A percentile compares a stretch with the other conserved stretches of the same genome.
Evolutionary conservation across 2,113 vertebrate genomes (phyloP).

Genomic region (Vicugna pacos): DNA sequence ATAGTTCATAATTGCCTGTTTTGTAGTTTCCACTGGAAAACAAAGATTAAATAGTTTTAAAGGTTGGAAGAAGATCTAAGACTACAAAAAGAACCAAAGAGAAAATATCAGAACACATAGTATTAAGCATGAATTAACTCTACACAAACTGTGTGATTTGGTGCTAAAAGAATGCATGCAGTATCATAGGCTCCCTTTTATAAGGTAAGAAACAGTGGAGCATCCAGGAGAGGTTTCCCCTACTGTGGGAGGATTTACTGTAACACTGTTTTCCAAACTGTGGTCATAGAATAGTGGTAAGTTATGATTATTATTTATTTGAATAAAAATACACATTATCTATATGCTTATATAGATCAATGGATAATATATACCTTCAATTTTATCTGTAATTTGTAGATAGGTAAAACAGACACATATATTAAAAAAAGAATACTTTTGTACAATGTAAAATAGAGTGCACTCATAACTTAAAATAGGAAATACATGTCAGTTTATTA

Average conservation of each 20-base stretch:
- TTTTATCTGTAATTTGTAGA: background rate
- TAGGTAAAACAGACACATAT: background rate
- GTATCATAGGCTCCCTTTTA: background rate
- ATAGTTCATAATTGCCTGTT: background rate
- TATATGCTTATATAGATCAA: background rate
- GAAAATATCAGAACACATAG: background rate
- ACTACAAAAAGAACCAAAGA: background rate
- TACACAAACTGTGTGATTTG: background rate
- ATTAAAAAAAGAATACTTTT: background rate
- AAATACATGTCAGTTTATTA: background rate
- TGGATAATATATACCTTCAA: background rate
- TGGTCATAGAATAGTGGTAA: background rate
- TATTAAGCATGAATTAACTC: background rate
- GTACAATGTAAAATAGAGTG: background rate
- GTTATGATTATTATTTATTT: background rate
- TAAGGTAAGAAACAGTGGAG: background rate
- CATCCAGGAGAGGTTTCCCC: background rate
- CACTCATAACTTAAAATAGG: background rate
- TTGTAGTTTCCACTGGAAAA: background rate
- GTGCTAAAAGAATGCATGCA: background rate
- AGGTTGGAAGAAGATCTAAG: background rate
- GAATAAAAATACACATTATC: background rate
- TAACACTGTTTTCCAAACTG: background rate
- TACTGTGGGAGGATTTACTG: background rate
- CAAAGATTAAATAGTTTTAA: background rate